These are phyloP conservation scores for Orthosia cruda DNA, from an alignment of 2,888 invertebrate genomes.

Conservation along the genomic window DNA sequence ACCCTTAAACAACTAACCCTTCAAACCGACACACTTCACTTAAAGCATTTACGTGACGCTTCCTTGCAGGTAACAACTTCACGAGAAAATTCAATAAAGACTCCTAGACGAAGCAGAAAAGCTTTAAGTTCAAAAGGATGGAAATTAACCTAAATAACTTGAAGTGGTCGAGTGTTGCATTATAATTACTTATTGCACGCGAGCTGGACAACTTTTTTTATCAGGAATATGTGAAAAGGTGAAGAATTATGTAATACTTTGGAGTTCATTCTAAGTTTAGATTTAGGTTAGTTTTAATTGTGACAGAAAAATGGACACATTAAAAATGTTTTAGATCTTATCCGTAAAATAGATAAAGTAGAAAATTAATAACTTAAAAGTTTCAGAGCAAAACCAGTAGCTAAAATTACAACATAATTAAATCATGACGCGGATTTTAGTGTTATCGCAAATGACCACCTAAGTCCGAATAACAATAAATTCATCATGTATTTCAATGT, in stretches of 20 bases:
- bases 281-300: no score
- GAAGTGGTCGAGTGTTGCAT: slow-evolving; percentile 74
- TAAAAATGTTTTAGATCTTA: no score
- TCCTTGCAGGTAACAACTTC: slow-evolving; percentile 39
- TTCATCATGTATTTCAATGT: no score
- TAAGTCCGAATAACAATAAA: no score
- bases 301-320: no score
- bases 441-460: no score
- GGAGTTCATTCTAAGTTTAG: not conserved
- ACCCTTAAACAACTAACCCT: not conserved
- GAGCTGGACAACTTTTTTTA: slow-evolving; percentile 49
- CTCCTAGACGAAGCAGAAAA: slow-evolving; percentile 67
- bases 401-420: no score
- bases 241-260: not conserved
- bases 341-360: no score
- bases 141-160: slow-evolving; percentile 82
- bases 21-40: slow-evolving; percentile 21
- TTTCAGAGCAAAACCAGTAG: no score
- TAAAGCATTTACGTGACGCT: slow-evolving; percentile 20
- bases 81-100: slow-evolving; percentile 75
- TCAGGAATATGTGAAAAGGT: slow-evolving; percentile 11
- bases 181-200: slow-evolving; percentile 78
- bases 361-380: no score
- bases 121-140: slow-evolving; percentile 75
- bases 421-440: no score